Conservation (phyloP, 2,888 invertebrate genomes). For the Pteria penguin region DNA sequence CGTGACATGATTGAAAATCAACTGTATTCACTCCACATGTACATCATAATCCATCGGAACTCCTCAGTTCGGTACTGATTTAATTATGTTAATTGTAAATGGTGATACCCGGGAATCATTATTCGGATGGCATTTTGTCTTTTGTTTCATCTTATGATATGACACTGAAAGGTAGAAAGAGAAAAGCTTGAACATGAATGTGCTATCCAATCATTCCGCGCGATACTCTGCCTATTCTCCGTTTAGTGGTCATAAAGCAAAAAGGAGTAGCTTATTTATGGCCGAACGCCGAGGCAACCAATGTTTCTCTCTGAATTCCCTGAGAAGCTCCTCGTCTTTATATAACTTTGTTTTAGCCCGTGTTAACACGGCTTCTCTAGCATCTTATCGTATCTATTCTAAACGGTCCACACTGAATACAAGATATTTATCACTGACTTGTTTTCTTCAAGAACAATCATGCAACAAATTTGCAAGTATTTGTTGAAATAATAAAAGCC, state of each 20-base stretch:
- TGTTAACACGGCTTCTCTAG: background rate
- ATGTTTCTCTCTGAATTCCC: background rate
- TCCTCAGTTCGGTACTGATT: too few relatives aligned
- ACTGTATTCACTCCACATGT: too few relatives aligned
- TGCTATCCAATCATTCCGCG: background rate
- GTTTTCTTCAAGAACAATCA: background rate
- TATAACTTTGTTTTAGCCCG: background rate
- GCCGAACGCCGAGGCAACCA: background rate
- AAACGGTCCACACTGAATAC: background rate
- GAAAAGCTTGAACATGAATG: background rate
- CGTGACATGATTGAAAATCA: too few relatives aligned
- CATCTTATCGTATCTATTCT: background rate
- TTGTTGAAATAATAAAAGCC: background rate
- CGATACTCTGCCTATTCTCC: background rate
- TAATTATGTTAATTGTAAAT: too few relatives aligned
- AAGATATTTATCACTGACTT: background rate
- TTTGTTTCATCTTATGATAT: too few relatives aligned
- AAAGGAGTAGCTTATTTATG: background rate
- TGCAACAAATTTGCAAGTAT: background rate
- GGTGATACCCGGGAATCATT: too few relatives aligned
- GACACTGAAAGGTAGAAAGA: background rate
- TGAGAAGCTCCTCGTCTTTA: background rate
- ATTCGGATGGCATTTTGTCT: too few relatives aligned
- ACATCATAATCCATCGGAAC: too few relatives aligned
- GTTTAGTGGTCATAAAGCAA: background rate